Percentiles rank a stretch among this genome's conserved stretches.
Conservation (phyloP, 2,113 vertebrate species). For the Ranitomeya imitator region DNA sequence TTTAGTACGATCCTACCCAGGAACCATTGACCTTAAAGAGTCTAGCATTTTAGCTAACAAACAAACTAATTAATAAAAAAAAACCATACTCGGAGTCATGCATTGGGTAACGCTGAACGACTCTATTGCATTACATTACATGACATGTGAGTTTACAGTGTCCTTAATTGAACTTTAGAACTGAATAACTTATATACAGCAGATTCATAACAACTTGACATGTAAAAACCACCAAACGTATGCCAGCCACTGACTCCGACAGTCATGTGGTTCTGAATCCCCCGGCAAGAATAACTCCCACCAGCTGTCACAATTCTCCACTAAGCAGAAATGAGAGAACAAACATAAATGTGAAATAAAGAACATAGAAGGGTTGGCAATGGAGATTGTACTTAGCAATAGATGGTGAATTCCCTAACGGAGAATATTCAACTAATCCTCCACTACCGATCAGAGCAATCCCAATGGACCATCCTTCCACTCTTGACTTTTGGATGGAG, state of each 20-base stretch:
- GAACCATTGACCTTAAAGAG: no score
- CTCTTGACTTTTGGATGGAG: no score
- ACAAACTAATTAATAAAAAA: neutral
- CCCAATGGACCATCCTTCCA: neutral
- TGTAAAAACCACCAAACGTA: slow-evolving; percentile 7
- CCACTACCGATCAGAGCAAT: neutral
- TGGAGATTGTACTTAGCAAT: neutral
- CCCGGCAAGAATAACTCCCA: neutral
- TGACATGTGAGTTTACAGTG: neutral
- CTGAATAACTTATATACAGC: neutral
- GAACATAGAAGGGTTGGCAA: neutral
- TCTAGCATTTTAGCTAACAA: neutral
- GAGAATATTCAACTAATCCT: no score
- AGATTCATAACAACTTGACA: neutral
- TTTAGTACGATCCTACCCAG: no score
- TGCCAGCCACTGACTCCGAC: neutral
- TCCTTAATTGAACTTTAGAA: neutral
- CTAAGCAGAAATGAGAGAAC: neutral
- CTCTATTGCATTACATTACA: neutral
- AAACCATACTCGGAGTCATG: neutral
- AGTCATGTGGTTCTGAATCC: neutral
- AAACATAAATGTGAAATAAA: neutral
- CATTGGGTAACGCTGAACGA: neutral
- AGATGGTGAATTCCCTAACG: neutral
- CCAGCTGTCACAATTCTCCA: neutral